Base-by-base conservation (phyloP, 2,797 vertebrate genomes). In the Sebastolobus altivelis region DNA sequence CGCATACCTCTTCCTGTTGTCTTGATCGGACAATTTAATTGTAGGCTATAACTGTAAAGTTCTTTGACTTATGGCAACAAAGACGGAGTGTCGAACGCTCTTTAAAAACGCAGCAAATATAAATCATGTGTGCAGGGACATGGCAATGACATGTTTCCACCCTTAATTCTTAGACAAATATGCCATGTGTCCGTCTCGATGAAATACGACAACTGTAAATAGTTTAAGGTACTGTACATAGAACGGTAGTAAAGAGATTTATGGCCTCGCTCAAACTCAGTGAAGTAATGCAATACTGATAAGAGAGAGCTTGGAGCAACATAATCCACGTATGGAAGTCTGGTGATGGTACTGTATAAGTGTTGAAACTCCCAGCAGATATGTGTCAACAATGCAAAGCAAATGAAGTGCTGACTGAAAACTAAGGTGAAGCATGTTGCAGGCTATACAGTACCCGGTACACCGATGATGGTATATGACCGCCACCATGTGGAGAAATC, bases 401-500 rank as follows among this genome's bases (percentile, higher is more conserved):
- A 60, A 71, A 65, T 16, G 25, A 25, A 25, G 25, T 25, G 4
- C 14, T 55, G 46, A 31, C 3, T 59, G n/a, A 6, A 54, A 72
- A 46, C 3, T 13, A 60, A 11, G 22, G 18, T 22, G 12, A 61
- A 49, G 16, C 20, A 0, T 55, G 29, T 46, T 46, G 18, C 20
- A 3, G 13, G 18, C 14, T 43, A 13, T 31, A 43, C 13, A 38
- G 6, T 8, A n/a, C 35, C n/a, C 33, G 43, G 12, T 5, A 12
- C 12, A 14, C 2, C 8, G 54, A 46, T 58, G 22, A 72, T 80
- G 74, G 87, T 65, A 55, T 67, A 52, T 90, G 78, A 81, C 62
- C 33, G 89, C 93, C 90, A 86, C 85, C 89, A 63, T 92, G 92
- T 94, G 93, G 93, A 85, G 65, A 68, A 67, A 86, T 58, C 6